phyloP scores from a whole-genome alignment of 35 echinoderm and acorn worm species.

The Apostichopus japonicus region DNA sequence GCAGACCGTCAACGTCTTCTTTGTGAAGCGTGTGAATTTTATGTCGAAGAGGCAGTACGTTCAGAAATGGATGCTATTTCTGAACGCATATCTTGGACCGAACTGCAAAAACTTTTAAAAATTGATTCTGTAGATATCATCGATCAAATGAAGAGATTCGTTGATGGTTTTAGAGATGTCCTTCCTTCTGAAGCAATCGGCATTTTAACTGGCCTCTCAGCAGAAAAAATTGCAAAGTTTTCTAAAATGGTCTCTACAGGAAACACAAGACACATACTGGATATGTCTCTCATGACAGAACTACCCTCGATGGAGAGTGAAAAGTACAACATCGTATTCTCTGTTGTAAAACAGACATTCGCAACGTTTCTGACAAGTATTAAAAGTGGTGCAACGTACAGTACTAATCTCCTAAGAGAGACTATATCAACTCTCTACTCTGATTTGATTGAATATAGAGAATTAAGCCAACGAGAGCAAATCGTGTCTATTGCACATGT shows the following conservation, averaged over 20 bases:
- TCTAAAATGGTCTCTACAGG: neutral
- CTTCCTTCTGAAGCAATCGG: neutral
- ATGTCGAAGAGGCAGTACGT: neutral
- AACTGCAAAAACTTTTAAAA: neutral
- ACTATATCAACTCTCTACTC: neutral
- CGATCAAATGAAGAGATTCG: conserved; percentile 22
- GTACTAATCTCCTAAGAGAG: conserved; percentile 6
- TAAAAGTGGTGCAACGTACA: conserved; percentile 1
- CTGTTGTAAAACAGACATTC: neutral
- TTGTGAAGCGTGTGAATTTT: neutral
- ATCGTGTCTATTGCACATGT: conserved; percentile 7
- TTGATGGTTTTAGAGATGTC: neutral
- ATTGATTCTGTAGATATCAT: conserved; percentile 18
- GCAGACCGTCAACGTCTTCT: neutral
- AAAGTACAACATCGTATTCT: neutral
- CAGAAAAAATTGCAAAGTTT: neutral
- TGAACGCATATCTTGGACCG: neutral
- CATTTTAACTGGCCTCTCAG: neutral
- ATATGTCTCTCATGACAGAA: neutral
- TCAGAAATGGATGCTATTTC: conserved; percentile 13
- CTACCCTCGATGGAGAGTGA: neutral
- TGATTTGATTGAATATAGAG: neutral
- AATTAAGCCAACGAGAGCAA: neutral
- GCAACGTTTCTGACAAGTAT: neutral
- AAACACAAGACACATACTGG: neutral